phyloP scores from a whole-genome alignment of 2,113 vertebrate species.

The Larimichthys polyactis region DNA sequence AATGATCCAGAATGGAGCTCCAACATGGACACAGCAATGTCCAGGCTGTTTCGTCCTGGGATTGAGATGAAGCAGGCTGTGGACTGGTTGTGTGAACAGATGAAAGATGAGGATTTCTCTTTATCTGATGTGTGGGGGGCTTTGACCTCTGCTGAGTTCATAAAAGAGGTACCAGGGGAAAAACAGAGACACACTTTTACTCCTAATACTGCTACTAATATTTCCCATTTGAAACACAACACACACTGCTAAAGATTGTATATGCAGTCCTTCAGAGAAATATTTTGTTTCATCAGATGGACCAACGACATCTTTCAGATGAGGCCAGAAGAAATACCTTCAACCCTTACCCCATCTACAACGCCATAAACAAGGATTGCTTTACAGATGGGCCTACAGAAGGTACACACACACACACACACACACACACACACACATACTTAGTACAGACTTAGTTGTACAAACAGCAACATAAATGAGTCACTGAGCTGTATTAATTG shows the following conservation, averaged over 20 bases:
- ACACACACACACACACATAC: background rate
- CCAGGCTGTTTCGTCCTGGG: background rate
- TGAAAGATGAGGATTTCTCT: conserved; percentile 58
- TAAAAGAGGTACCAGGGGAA: conserved; percentile 52
- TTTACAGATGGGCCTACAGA: background rate
- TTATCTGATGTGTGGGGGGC: conserved; percentile 14
- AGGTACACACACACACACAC: conserved; percentile 40
- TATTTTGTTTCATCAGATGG: conserved; percentile 54
- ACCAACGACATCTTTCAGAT: conserved; percentile 55
- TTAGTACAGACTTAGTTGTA: too few species aligned
- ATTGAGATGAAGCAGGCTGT: conserved; percentile 11
- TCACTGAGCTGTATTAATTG: background rate
- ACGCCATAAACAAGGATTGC: conserved; percentile 58
- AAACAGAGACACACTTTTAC: too few species aligned
- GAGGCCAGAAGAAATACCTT: conserved; percentile 59
- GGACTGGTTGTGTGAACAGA: conserved; percentile 43
- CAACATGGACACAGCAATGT: conserved; percentile 15
- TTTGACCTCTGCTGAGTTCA: conserved; percentile 51
- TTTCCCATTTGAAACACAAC: background rate
- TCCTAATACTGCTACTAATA: background rate
- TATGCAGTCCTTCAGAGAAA: background rate
- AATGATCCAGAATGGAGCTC: conserved; percentile 55
- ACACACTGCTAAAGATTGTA: background rate
- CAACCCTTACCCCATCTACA: conserved; percentile 77
- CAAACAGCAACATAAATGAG: too few species aligned